Evolutionary conservation across 2,113 vertebrate genomes (phyloP).

Genomic region (Seriola dumerili): DNA sequence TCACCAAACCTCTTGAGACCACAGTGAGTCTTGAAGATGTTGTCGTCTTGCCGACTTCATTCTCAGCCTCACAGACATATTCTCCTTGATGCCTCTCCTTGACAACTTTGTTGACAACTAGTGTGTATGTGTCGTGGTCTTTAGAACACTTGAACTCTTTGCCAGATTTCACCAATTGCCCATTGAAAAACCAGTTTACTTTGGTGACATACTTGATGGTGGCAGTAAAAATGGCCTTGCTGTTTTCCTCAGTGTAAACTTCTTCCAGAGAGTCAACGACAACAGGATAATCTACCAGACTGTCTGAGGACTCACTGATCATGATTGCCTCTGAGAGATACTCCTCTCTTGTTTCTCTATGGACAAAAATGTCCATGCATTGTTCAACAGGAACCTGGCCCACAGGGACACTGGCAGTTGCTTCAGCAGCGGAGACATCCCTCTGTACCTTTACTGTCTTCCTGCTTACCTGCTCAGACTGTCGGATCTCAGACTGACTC

Average conservation of each 20-base stretch:
- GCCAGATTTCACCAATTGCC: conserved; percentile 87
- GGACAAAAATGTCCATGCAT: conserved; percentile 61
- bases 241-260: conserved; percentile 82
- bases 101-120: conserved; percentile 85
- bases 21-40: conserved; percentile 92
- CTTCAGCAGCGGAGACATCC: conserved; percentile 53
- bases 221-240: conserved; percentile 77
- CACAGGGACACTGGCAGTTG: conserved; percentile 40
- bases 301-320: conserved; percentile 57
- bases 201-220: conserved; percentile 83
- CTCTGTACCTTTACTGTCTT: conserved; percentile 72
- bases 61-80: conserved; percentile 92
- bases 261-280: conserved; percentile 83
- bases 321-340: conserved; percentile 68
- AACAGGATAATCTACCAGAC: conserved; percentile 65
- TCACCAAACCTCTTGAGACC: conserved; percentile 92
- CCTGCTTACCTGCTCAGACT: conserved; percentile 66
- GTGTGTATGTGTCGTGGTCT: conserved; percentile 86
- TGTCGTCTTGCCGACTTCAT: conserved; percentile 87
- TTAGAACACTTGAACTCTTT: conserved; percentile 93
- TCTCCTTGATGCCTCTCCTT: conserved; percentile 90
- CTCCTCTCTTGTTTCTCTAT: conserved; percentile 76
- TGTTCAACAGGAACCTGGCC: conserved; percentile 57
- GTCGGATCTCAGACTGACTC: conserved; percentile 59
- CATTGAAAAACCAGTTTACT: conserved; percentile 92